phyloP scores from a whole-genome alignment of 2,113 vertebrate species.

The Ictalurus furcatus region DNA sequence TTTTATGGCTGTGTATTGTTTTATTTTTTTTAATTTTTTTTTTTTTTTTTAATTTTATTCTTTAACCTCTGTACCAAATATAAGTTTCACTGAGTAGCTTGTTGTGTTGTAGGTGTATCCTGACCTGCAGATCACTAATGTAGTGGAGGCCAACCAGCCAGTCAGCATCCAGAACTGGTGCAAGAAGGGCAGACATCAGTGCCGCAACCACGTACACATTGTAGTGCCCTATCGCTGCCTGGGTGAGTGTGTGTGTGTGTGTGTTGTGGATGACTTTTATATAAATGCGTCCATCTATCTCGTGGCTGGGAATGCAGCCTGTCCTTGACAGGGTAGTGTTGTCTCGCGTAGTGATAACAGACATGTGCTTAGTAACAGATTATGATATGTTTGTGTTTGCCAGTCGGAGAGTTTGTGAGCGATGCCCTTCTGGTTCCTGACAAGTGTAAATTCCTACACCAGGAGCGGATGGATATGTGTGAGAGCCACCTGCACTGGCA shows the following conservation, averaged over 20 bases:
- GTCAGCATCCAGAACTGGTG: conserved; percentile 96
- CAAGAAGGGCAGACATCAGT: conserved; percentile 87
- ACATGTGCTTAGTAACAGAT: not conserved
- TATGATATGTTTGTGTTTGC: conserved; percentile 33
- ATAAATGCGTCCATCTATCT: not conserved
- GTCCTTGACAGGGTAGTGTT: not conserved
- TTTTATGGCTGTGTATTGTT: not conserved
- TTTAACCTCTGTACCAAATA: not conserved
- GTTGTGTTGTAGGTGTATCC: conserved; percentile 82
- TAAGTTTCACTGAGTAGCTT: not conserved
- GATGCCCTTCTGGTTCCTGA: conserved; percentile 96
- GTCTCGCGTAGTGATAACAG: not conserved
- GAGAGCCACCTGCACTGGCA: conserved; percentile 98
- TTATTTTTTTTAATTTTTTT: not conserved
- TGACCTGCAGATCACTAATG: conserved; percentile 95
- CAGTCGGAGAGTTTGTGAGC: conserved; percentile 96
- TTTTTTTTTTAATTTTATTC: not conserved
- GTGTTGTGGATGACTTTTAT: conserved; percentile 19
- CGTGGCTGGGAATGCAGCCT: not conserved
- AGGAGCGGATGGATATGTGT: conserved; percentile 95
- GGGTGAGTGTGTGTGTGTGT: conserved; percentile 74
- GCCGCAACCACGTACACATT: conserved; percentile 85
- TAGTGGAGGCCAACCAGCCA: conserved; percentile 96
- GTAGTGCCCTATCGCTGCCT: conserved; percentile 97
- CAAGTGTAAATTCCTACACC: conserved; percentile 96